These are phyloP conservation scores for Passer domesticus DNA, from an alignment of 2,113 vertebrate species.

Conservation along the genomic window DNA sequence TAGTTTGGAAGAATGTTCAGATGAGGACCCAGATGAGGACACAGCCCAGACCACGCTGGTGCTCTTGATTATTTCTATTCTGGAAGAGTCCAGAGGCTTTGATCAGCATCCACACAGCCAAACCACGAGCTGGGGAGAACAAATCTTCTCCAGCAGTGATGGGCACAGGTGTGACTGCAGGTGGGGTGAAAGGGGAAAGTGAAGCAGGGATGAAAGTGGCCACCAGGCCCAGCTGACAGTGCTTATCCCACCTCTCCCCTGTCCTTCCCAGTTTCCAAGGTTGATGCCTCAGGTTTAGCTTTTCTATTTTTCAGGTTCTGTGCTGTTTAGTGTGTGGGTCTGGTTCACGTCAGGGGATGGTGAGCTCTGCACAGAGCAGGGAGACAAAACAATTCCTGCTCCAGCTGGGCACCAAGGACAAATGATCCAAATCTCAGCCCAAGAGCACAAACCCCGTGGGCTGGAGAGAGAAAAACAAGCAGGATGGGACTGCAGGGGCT, in stretches of 20 bases:
- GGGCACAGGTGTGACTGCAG: not conserved
- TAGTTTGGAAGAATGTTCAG: not conserved
- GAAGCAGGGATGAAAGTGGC: not conserved
- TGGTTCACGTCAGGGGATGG: not conserved
- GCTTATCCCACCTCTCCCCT: not conserved
- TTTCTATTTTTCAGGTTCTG: not conserved
- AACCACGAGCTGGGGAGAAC: rapidly evolving
- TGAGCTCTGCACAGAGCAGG: not conserved
- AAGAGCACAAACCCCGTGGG: too few species aligned
- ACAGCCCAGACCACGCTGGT: not conserved
- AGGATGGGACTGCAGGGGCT: too few species aligned
- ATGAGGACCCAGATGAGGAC: not conserved
- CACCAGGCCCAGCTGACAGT: not conserved
- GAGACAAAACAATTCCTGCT: not conserved
- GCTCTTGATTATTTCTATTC: not conserved
- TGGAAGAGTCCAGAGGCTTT: not conserved
- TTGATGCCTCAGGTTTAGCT: not conserved
- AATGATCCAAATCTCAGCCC: too few species aligned
- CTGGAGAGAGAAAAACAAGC: too few species aligned
- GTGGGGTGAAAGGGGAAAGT: not conserved
- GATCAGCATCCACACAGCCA: not conserved
- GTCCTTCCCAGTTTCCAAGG: not conserved
- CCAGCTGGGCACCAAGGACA: too few species aligned
- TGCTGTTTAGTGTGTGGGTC: not conserved
- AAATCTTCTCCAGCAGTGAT: not conserved